phyloP scores from a whole-genome alignment of 2,797 vertebrate species.

The Scyliorhinus canicula region DNA sequence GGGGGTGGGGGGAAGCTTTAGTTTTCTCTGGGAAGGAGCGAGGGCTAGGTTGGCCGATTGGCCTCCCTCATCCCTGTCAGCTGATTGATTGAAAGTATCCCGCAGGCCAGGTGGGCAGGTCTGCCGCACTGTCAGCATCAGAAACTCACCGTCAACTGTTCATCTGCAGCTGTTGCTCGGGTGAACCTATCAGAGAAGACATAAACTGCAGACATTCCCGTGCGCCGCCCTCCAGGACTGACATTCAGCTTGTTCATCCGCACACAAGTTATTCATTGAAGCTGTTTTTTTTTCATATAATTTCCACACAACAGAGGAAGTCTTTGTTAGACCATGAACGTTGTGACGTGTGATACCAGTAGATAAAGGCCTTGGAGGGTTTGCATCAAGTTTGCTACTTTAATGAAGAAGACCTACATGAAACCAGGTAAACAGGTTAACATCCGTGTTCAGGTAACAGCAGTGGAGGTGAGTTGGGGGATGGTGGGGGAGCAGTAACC shows the following conservation, averaged over 20 bases:
- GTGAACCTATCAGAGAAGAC: background rate
- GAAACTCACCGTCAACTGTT: background rate
- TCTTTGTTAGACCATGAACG: background rate
- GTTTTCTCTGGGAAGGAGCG: background rate
- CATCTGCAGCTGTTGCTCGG: background rate
- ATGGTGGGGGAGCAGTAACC: no score
- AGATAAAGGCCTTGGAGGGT: background rate
- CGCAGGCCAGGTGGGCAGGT: background rate
- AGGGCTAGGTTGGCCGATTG: background rate
- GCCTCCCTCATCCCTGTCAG: background rate
- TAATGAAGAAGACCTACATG: background rate
- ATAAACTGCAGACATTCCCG: background rate
- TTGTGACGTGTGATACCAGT: no score
- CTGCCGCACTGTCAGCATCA: background rate
- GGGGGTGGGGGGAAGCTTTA: background rate
- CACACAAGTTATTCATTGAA: background rate
- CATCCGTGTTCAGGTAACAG: accelerated
- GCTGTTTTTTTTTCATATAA: background rate
- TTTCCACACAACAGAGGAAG: background rate
- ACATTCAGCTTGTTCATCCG: background rate
- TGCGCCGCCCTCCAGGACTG: background rate
- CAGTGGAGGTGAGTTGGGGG: background rate
- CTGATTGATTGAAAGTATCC: background rate
- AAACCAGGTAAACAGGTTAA: background rate
- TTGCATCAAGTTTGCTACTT: background rate